A percentile compares a stretch with the other conserved stretches of the same genome.
Conservation (phyloP, 2,888 invertebrate species). For the Chorisops tibialis region DNA sequence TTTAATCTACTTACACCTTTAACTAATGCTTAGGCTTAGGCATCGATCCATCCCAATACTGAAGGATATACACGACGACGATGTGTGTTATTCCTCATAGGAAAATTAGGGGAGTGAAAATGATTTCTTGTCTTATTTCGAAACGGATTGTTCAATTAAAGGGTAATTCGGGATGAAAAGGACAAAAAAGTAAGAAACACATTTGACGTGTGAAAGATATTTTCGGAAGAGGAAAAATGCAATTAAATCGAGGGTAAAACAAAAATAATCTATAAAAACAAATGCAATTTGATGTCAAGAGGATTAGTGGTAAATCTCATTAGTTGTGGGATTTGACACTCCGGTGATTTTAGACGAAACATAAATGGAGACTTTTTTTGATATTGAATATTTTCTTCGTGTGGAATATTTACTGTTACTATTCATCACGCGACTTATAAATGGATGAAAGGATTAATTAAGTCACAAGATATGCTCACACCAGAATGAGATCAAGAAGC, state of each 20-base stretch:
- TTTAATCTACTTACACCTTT: conserved; percentile 28
- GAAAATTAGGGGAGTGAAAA: background rate
- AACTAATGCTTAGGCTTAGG: conserved; percentile 22
- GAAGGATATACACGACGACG: background rate
- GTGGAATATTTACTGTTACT: too few species aligned
- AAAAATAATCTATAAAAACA: too few species aligned
- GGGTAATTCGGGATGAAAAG: conserved; percentile 18
- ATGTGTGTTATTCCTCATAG: background rate
- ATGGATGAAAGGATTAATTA: too few species aligned
- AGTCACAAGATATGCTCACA: too few species aligned
- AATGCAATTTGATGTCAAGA: too few species aligned
- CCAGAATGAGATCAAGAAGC: too few species aligned
- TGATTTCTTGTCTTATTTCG: conserved; percentile 4
- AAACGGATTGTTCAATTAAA: conserved; percentile 23
- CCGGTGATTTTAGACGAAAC: too few species aligned
- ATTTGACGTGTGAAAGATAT: background rate
- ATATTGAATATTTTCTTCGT: too few species aligned
- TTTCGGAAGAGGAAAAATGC: background rate
- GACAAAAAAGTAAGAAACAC: conserved; percentile 15
- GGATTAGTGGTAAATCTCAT: too few species aligned
- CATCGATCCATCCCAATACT: background rate
- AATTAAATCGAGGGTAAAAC: background rate
- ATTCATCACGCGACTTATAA: too few species aligned
- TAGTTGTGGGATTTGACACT: too few species aligned
- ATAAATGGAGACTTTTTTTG: too few species aligned